Conservation (phyloP, 2,888 invertebrate species). For the Lithosia quadra region DNA sequence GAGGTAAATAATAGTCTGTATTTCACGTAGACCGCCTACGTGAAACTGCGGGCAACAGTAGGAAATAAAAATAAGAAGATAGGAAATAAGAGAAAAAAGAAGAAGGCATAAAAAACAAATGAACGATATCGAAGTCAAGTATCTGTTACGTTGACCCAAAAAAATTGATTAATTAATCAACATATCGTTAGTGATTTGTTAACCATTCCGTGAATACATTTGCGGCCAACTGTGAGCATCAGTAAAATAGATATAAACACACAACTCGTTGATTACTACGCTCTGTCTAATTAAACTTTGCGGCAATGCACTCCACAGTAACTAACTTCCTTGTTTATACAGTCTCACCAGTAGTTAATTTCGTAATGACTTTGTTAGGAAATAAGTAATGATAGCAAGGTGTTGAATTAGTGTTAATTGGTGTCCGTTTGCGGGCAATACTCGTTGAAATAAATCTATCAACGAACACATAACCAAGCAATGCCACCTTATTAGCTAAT, state of each 20-base stretch:
- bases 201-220: conserved; percentile 13
- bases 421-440: conserved; percentile 28
- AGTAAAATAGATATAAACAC: conserved; percentile 23
- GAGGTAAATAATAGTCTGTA: no score
- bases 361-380: conserved; percentile 58
- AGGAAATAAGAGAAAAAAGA: no score
- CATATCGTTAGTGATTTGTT: neutral
- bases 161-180: neutral
- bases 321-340: conserved; percentile 73
- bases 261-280: conserved; percentile 56
- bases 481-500: neutral
- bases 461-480: neutral
- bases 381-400: conserved; percentile 54
- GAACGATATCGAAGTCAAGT: neutral
- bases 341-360: conserved; percentile 55
- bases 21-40: no score
- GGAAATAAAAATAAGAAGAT: no score
- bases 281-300: conserved; percentile 71
- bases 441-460: conserved; percentile 10
- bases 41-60: no score
- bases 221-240: conserved; percentile 20
- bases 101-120: no score
- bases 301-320: conserved; percentile 66
- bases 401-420: conserved; percentile 50
- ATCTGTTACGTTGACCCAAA: neutral